Conservation (phyloP, 2,797 vertebrate species). For the Oreochromis grahami region DNA sequence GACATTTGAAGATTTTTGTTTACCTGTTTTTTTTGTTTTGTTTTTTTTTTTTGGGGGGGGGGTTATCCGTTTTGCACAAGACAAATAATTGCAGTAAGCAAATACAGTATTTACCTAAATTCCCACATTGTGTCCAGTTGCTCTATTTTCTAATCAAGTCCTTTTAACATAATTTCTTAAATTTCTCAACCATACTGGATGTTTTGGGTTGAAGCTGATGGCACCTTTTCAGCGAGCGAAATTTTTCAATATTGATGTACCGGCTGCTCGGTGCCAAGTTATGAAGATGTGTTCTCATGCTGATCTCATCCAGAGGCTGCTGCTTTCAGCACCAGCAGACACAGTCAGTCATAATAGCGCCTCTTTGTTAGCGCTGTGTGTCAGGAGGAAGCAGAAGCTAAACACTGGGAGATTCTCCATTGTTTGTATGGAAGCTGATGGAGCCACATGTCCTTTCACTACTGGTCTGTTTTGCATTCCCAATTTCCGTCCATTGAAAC, state of each 20-base stretch:
- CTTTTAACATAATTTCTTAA: not conserved
- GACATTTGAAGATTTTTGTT: not conserved
- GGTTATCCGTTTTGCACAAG: rapidly evolving
- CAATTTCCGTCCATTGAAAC: slow-evolving; percentile 74
- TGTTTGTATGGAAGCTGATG: slow-evolving; percentile 65
- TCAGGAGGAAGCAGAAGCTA: slow-evolving; percentile 63
- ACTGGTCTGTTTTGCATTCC: slow-evolving; percentile 62
- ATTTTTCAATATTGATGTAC: not conserved
- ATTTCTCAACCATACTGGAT: not conserved
- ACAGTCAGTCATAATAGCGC: slow-evolving; percentile 48
- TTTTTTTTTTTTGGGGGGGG: too few species aligned
- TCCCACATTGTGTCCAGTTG: not conserved
- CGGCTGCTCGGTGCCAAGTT: not conserved
- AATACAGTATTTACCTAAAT: not conserved
- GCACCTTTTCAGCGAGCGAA: not conserved
- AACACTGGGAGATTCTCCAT: slow-evolving; percentile 67
- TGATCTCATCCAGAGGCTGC: slow-evolving; percentile 7
- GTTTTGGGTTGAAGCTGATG: not conserved
- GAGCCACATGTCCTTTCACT: slow-evolving; percentile 71
- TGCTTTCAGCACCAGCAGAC: slow-evolving; percentile 24
- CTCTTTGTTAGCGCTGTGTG: slow-evolving; percentile 55
- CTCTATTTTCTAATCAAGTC: not conserved
- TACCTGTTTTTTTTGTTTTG: too few species aligned
- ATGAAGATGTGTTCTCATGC: slow-evolving; percentile 9
- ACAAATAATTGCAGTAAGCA: not conserved